Conservation (phyloP, 2,888 invertebrate species). For the Kryphioiulus occultus region DNA sequence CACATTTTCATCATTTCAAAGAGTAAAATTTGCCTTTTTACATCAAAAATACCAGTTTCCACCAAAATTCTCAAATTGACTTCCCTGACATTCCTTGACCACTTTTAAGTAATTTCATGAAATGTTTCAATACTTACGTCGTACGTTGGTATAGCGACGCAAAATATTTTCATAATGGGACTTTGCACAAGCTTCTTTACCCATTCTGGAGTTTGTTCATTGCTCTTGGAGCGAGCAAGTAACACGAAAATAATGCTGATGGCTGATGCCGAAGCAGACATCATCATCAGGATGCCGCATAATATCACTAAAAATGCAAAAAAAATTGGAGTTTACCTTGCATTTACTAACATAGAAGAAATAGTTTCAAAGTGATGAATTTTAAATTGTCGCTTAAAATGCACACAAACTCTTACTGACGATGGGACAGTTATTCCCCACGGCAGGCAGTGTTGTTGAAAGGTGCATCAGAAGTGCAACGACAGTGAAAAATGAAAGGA, state of each 20-base stretch:
- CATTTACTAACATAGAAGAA: too few relatives aligned
- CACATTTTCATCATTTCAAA: too few relatives aligned
- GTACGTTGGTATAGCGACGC: neutral
- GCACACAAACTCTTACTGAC: neutral
- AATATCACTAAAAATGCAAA: neutral
- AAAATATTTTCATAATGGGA: neutral
- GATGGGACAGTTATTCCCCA: slow-evolving; percentile 53
- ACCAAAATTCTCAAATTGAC: too few relatives aligned
- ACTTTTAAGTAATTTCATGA: too few relatives aligned
- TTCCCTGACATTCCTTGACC: too few relatives aligned
- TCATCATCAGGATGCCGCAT: neutral
- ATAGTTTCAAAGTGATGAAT: neutral
- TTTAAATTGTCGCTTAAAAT: too few relatives aligned
- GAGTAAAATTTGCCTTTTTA: too few relatives aligned
- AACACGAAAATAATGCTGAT: neutral
- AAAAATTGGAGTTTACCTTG: too few relatives aligned
- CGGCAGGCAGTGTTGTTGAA: slow-evolving; percentile 55
- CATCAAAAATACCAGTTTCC: too few relatives aligned
- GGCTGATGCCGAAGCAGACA: neutral
- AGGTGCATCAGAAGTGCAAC: slow-evolving; percentile 7
- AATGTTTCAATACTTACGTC: neutral
- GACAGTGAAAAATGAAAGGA: neutral
- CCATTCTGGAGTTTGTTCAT: neutral
- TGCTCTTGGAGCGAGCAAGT: neutral
- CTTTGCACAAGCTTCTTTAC: neutral